These are phyloP conservation scores for Litoditis marina DNA, from an alignment of 2,888 invertebrate genomes.

Conservation along the genomic window DNA sequence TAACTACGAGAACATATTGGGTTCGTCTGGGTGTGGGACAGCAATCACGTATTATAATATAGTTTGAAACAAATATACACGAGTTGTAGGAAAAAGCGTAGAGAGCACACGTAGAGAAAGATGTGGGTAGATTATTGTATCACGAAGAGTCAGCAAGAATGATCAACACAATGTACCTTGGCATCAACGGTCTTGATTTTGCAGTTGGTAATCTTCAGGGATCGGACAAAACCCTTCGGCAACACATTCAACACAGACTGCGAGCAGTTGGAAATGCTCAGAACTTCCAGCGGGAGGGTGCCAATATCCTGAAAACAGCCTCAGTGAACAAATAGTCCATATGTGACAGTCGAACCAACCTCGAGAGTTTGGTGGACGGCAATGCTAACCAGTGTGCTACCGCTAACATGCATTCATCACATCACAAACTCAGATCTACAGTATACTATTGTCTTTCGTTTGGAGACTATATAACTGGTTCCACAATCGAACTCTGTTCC, in stretches of 20 bases:
- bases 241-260: slow-evolving; percentile 11
- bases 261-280: slow-evolving; percentile 21
- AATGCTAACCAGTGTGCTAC: too few relatives aligned
- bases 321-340: slow-evolving; percentile 5
- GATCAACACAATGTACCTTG: slow-evolving; percentile 21
- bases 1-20: too few relatives aligned
- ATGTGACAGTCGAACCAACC: slow-evolving; percentile 11
- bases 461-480: too few relatives aligned
- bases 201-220: slow-evolving; percentile 38
- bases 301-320: slow-evolving; percentile 22
- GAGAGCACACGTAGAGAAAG: too few relatives aligned
- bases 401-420: too few relatives aligned
- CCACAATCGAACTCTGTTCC: too few relatives aligned
- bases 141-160: neutral
- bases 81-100: too few relatives aligned
- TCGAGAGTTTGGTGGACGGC: neutral
- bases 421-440: too few relatives aligned
- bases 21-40: neutral
- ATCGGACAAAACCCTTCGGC: slow-evolving; percentile 16
- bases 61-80: too few relatives aligned
- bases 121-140: neutral
- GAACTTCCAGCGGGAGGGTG: slow-evolving; percentile 22
- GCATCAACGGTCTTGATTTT: slow-evolving; percentile 26
- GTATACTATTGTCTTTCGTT: too few relatives aligned
- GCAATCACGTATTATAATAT: neutral